Evolutionary conservation across 2,113 vertebrate species (phyloP), one percentile per base, ranked within the genome.

Genomic region (Cryptomyrus ogoouensis): DNA sequence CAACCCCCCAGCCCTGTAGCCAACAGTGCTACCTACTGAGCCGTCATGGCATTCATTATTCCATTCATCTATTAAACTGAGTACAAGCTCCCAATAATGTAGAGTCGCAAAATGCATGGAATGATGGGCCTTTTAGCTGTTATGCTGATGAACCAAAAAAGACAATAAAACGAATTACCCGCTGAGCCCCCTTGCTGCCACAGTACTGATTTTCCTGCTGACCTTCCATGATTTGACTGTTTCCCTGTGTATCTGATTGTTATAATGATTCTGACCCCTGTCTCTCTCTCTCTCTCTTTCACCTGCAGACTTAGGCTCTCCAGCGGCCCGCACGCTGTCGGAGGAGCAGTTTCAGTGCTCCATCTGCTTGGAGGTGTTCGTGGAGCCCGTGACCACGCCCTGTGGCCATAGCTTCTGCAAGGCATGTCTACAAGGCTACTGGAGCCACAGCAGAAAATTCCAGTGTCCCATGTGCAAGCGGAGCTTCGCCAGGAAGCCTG

Each of bases 401-500:
- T 99, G 98, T 1, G 98, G 98, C 6, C 98, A 99, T 95, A 99
- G 95, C 93, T 99, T 98, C 95, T 99, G 98, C 93, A 94, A 93
- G 91, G 58, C 77, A 24, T 99, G 98, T 92, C 96, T 99, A 91
- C 66, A 92, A 87, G 91, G 94, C 91, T 96, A 97, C 94, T 97
- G 96, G 97, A 92, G 92, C 92, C 93, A 94, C 90, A 91, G 94
- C 70, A 93, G 94, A 88, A 93, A 92, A 92, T 93, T 94, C 89
- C 27, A 35, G 0, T 99, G 98, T 90, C 98, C 98, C 0, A 94
- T 97, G 91, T 99, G 98, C 94, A 96, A 98, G 90, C 92, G 95
- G 90, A 62, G 0, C 90, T 97, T 96, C 91, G 0, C 88, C 58
- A 94, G 2, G 46, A 90, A 83, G 53, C 96, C 95, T 0, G 93